Base-by-base conservation (phyloP, 2,797 vertebrate genomes). In the Heliangelus exortis region DNA sequence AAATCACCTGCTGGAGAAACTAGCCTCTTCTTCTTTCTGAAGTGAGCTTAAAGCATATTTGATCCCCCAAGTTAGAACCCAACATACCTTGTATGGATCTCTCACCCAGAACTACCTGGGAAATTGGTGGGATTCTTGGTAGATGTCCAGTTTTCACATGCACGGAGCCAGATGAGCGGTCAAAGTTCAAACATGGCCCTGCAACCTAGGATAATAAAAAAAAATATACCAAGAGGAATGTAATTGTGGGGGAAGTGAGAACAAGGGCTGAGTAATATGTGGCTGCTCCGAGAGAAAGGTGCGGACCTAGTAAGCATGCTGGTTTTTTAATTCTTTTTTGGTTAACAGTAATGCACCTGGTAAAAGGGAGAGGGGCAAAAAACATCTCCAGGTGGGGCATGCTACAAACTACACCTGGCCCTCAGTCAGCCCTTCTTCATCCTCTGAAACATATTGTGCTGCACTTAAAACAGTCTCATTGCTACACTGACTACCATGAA, bases 171-270 rank as follows among this genome's bases (percentile, higher is more conserved):
- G 59, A 19, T 34, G 47, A 73, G 29, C 0, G 0, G 28, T 72
- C 15, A 3, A 62, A 71, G 59, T 39, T 34, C 0, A 1, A 59
- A 48, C 5, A 1, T 23, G 63, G 23, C 17, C 33, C 39, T 50
- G 50, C 13, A 50, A 51, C 39, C 25, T 45, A 3, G n/a, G 22
- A 15, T 71, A 59, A 50, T 59, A 65, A 72, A 13, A 39, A 13
- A 39, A 72, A 68, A 45, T 75, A 45, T 63, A 26, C 43, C 45
- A 67, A 90, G 78, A 84, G 31, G 74, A 87, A 72, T 10, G 2
- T 19, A 58, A 25, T 2, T 23, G 15, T 29, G 41, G n/a, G 50
- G 50, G 50, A 83, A 89, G 54, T 50, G 74, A 66, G 48, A 75
- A 58, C 19, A 26, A 58, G 45, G 17, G 18, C 20, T 59, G 77